Conservation (phyloP, 1,140 invertebrate species). For the Rhagoletis zephyria region DNA sequence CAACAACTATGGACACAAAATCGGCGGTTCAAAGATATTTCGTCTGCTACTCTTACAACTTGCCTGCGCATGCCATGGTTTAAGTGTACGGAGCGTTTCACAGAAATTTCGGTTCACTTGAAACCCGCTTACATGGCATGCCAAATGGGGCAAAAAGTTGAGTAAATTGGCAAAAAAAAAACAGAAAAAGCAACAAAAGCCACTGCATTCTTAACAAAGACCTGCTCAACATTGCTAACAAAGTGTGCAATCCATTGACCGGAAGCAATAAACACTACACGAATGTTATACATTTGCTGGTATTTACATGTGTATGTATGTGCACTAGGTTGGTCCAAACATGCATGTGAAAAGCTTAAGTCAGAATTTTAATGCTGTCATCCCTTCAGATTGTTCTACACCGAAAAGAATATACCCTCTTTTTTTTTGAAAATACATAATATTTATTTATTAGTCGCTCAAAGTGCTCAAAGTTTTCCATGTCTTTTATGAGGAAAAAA, state of each 20-base stretch:
- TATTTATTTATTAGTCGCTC: no score
- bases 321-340: background rate
- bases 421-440: no score
- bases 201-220: background rate
- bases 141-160: conserved; percentile 5
- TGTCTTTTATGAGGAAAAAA: no score
- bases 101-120: background rate
- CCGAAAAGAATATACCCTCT: no score
- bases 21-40: conserved; percentile 6
- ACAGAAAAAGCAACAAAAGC: background rate
- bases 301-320: background rate
- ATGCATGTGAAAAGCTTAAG: no score
- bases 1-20: background rate
- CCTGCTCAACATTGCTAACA: conserved; percentile 16
- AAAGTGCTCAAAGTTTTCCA: no score
- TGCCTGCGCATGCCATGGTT: background rate
- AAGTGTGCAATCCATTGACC: conserved; percentile 43
- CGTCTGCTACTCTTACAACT: background rate
- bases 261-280: conserved; percentile 49
- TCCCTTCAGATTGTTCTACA: no score
- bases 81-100: background rate
- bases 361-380: no score
- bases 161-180: background rate
- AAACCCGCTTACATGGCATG: background rate
- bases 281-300: conserved; percentile 5